phyloP scores from a whole-genome alignment of 2,113 vertebrate species.

The Elachura formosa region DNA sequence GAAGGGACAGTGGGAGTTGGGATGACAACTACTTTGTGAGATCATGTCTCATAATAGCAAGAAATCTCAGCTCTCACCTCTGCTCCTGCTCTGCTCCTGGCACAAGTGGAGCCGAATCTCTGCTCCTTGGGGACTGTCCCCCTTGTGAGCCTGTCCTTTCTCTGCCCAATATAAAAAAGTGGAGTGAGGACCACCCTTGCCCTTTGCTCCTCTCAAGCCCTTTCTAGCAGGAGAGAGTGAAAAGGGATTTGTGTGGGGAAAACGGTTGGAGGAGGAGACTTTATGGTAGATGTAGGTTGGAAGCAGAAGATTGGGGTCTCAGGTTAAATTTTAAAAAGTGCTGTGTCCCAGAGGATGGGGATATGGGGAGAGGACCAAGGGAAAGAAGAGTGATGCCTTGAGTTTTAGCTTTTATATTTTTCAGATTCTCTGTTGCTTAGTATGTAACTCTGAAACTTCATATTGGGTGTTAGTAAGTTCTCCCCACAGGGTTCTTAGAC shows the following conservation, averaged over 20 bases:
- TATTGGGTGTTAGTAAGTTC: too few species aligned
- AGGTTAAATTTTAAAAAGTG: not conserved
- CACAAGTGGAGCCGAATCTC: not conserved
- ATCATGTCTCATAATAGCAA: not conserved
- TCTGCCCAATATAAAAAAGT: not conserved
- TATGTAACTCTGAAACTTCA: too few species aligned
- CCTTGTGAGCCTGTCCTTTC: not conserved
- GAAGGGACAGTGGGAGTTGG: not conserved
- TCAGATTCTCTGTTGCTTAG: too few species aligned
- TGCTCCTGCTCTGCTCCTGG: not conserved
- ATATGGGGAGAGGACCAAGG: not conserved
- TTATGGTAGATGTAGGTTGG: not conserved
- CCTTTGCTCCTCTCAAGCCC: not conserved
- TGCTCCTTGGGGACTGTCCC: not conserved
- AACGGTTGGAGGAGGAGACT: not conserved
- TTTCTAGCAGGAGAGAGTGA: not conserved
- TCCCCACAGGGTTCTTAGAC: too few species aligned
- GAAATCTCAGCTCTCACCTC: not conserved
- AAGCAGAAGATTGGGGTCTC: not conserved
- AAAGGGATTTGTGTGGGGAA: not conserved
- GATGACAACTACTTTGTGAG: not conserved
- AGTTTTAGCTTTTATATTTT: too few species aligned
- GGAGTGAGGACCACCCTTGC: not conserved
- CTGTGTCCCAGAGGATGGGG: not conserved
- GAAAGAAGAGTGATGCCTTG: not conserved